Conservation (phyloP, 2,888 invertebrate genomes). For the Tetramorium bicarinatum region DNA sequence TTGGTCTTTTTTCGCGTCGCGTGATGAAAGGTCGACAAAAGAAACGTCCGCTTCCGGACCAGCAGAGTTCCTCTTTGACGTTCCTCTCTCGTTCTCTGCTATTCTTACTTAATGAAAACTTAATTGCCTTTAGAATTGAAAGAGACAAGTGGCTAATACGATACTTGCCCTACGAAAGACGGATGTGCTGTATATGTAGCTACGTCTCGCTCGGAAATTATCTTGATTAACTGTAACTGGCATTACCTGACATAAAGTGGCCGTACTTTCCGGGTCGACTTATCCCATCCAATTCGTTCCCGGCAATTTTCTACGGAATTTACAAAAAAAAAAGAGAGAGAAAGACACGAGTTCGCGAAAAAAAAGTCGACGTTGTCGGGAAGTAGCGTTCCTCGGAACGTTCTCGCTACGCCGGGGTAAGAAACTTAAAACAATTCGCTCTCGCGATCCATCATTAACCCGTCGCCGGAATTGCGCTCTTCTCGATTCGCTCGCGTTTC, state of each 20-base stretch:
- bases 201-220: constrained; percentile 50
- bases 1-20: neutral
- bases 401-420: constrained; percentile 1
- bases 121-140: constrained; percentile 24
- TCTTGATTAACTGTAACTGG: constrained; percentile 49
- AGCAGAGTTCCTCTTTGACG: neutral
- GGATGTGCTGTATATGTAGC: constrained; percentile 17
- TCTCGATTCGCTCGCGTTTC: constrained; percentile 38
- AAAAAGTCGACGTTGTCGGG: constrained; percentile 41
- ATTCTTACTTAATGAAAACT: constrained; percentile 32
- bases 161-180: constrained; percentile 31
- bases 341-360: neutral
- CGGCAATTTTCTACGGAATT: constrained; percentile 44
- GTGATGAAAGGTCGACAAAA: neutral
- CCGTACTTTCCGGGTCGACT: constrained; percentile 42
- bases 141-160: constrained; percentile 3
- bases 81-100: constrained; percentile 3
- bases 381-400: constrained; percentile 23
- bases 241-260: constrained; percentile 30
- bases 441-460: constrained; percentile 42
- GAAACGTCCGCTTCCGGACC: neutral
- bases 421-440: constrained; percentile 46
- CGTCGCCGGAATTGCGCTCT: constrained; percentile 44
- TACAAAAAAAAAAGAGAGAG: neutral
- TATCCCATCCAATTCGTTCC: constrained; percentile 37